Base-by-base conservation (phyloP, 2,888 invertebrate species). In the Drymonia ruficornis region DNA sequence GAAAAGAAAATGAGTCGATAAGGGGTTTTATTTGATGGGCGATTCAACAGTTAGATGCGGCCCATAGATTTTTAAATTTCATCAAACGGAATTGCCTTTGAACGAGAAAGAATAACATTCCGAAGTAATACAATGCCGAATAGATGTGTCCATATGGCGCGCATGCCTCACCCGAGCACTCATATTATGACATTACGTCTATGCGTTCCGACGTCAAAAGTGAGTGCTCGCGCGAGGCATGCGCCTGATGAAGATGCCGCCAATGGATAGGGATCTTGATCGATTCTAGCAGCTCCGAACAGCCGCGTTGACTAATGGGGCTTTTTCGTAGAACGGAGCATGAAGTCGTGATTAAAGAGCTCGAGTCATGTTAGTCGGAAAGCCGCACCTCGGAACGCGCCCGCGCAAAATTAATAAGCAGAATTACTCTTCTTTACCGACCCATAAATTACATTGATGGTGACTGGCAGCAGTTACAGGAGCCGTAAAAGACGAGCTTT, bases 381-480 rank as follows among this genome's bases (percentile, higher is more conserved):
- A 84, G 83, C 83, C 86, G 70, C 85, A 81, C 85, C 86, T 83
- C 59, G 61, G 61, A 76, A 76, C 78, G 82, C 78, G 78, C 76
- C 80, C 80, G 77, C 76, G 75, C 72, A 78, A 89, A 89, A 90
- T 91, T 90, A 90, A 89, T 89, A 89, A 89, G 83, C 81, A 75
- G 76, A 87, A 89, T 89, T 82, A 87, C 84, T 89, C 84, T 85
- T 85, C 84, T 83, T 86, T 83, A 85, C 83, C 83, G 81, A 67
- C 80, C 73, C 84, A 84, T 90, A 90, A 90, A 90, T 89, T 83
- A 87, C 80, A 83, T 86, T 87, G 87, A 90, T 86, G 85, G 84
- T 78, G 76, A 80, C 84, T 84, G 77, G 75, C 78, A 84, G 76
- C 84, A 82, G 81, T 85, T 77, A 85, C 74, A 82, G 74, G 76